phyloP scores from a whole-genome alignment of 2,888 invertebrate genomes.

The Ganaspis brasiliensis region DNA sequence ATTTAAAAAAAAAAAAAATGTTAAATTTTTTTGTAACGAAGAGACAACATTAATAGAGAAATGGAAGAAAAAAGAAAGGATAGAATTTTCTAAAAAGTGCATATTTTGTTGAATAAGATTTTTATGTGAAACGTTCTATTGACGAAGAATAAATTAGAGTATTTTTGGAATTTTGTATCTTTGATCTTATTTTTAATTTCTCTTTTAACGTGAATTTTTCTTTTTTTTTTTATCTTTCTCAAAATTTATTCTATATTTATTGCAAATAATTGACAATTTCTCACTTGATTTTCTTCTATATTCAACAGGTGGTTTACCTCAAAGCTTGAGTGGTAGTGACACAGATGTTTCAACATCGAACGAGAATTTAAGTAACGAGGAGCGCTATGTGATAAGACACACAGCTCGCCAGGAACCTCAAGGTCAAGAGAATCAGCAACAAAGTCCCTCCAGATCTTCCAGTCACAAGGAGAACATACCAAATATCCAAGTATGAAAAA shows the following conservation, averaged over 20 bases:
- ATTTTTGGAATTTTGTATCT: too few relatives aligned
- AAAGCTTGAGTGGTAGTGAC: slow-evolving; percentile 93
- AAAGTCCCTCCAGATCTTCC: slow-evolving; percentile 84
- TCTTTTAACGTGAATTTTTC: too few relatives aligned
- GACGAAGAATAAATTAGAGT: too few relatives aligned
- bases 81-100: too few relatives aligned
- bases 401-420: slow-evolving; percentile 94
- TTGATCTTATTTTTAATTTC: too few relatives aligned
- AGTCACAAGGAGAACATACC: slow-evolving; percentile 78
- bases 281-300: slow-evolving; percentile 43
- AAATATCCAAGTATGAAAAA: slow-evolving; percentile 75
- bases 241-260: slow-evolving; percentile 52
- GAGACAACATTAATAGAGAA: too few relatives aligned
- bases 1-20: slow-evolving; percentile 28
- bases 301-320: slow-evolving; percentile 84
- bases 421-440: slow-evolving; percentile 91
- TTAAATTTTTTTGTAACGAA: too few relatives aligned
- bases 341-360: slow-evolving; percentile 95
- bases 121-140: too few relatives aligned
- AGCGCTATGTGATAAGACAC: slow-evolving; percentile 90
- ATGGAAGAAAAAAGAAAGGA: too few relatives aligned
- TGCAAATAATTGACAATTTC: slow-evolving; percentile 33
- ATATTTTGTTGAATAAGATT: too few relatives aligned
- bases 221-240: slow-evolving; percentile 57
- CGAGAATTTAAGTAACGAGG: slow-evolving; percentile 93